These are phyloP conservation scores for Balanococcus diminutus DNA, from an alignment of 2,888 invertebrate species.

Conservation along the genomic window DNA sequence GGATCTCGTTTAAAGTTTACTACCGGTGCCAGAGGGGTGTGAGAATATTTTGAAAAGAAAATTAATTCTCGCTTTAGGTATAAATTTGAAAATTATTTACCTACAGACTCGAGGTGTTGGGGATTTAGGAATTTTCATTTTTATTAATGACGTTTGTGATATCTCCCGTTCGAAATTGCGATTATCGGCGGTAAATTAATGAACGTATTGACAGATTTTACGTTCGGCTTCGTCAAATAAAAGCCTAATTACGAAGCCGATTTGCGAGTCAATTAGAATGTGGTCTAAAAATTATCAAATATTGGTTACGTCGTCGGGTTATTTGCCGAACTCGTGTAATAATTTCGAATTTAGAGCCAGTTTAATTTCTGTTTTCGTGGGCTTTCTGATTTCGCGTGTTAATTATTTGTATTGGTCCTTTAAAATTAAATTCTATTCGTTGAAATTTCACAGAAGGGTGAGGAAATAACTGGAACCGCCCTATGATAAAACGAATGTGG, in stretches of 20 bases:
- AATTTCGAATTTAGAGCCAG: too few species aligned
- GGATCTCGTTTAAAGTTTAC: conserved; percentile 52
- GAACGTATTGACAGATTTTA: neutral
- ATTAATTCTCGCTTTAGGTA: conserved; percentile 43
- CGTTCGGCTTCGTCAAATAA: neutral
- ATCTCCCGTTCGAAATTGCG: neutral
- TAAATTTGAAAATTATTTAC: conserved; percentile 14
- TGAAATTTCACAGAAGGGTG: too few species aligned
- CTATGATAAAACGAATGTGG: too few species aligned
- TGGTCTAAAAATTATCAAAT: neutral
- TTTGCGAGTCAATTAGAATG: neutral
- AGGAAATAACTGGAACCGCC: too few species aligned
- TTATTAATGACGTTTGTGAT: conserved; percentile 14
- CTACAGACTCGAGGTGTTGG: conserved; percentile 14
- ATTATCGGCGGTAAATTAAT: neutral
- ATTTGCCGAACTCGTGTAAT: too few species aligned
- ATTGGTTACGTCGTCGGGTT: neutral
- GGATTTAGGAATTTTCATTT: conserved; percentile 29
- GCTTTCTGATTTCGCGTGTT: too few species aligned
- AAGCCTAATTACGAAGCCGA: neutral
- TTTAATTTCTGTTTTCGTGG: too few species aligned
- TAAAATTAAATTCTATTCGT: too few species aligned
- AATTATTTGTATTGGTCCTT: too few species aligned
- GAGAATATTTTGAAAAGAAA: conserved; percentile 50
- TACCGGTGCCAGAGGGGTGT: conserved; percentile 24